Base-by-base conservation (phyloP, 1,140 invertebrate genomes). In the Eciton burchellii region DNA sequence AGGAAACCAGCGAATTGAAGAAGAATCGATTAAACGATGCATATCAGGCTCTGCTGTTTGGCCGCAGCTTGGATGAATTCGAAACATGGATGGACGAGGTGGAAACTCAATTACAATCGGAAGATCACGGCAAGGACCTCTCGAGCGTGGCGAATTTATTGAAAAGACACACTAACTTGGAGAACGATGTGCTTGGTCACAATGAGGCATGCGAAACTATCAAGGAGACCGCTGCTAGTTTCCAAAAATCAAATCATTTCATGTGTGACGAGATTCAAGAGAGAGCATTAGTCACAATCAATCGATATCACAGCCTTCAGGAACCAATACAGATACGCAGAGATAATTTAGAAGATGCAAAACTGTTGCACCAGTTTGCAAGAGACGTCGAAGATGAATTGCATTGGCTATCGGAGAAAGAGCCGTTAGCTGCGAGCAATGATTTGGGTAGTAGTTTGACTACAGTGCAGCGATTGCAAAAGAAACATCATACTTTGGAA, bases 401-500 rank as follows among this genome's bases (percentile, higher is more conserved):
- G 3, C 95, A 96, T 83, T 98, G 98, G 98, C 91, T 98, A 14
- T 92, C 95, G 0, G 98, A 99, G 91, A 98, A 98, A 88, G 97
- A 98, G 89, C 96, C 97, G 5, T 94, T 98, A 19, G 98, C 97
- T 2, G 95, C 95, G 0, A 98, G 97, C 1, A 95, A 96, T 86
- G 95, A 99, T 94, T 93, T 98, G 83, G 96, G 97, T 83, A 95
- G 95, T 90, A 96, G 97, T 90, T 93, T 99, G 54, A 96, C 97
- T 24, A 97, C 98, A n/a, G 98, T 99, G 0, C 98, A 99, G 91
- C 97, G 97, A 89, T 94, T 99, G 60, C 98, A 99, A 89, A 99
- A 99, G 95, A 99, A 99, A 93, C 99, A 99, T 93, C 96, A 97
- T 85, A 96, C 96, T 1, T 90, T 98, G 4, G 98, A 98, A 91